These are phyloP conservation scores for Nyleta sp. DNA, from an alignment of 2,888 invertebrate species.

Conservation along the genomic window DNA sequence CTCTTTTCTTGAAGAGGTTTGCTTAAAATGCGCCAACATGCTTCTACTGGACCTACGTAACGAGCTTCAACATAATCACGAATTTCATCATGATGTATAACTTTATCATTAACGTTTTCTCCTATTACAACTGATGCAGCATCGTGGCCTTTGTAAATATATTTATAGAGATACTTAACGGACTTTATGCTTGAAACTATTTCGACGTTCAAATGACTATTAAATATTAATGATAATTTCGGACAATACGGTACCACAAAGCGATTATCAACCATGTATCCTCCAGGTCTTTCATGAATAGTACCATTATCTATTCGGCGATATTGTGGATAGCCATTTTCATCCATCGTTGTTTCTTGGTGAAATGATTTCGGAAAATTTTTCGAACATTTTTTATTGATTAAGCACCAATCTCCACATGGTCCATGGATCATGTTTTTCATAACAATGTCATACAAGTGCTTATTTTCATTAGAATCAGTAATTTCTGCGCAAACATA, in stretches of 20 bases:
- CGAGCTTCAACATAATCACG: slow-evolving; percentile 63
- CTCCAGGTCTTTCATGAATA: not conserved
- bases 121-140: not conserved
- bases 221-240: not conserved
- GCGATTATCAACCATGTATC: not conserved
- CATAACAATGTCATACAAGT: not conserved
- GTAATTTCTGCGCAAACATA: not conserved
- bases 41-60: slow-evolving; percentile 52
- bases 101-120: not conserved
- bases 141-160: too few relatives aligned
- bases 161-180: slow-evolving; percentile 72
- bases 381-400: not conserved
- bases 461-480: not conserved
- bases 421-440: not conserved
- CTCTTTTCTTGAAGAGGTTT: not conserved
- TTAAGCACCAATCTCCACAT: not conserved
- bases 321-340: slow-evolving; percentile 1
- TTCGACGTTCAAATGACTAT: slow-evolving; percentile 71
- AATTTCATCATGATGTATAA: slow-evolving; percentile 62
- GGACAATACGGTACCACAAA: not conserved
- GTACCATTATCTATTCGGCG: not conserved
- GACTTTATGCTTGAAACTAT: slow-evolving; percentile 67
- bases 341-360: not conserved
- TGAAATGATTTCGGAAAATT: not conserved
- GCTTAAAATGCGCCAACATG: too few relatives aligned